Base-by-base conservation (phyloP, 2,113 vertebrate genomes). In the Percopsis transmontana region DNA sequence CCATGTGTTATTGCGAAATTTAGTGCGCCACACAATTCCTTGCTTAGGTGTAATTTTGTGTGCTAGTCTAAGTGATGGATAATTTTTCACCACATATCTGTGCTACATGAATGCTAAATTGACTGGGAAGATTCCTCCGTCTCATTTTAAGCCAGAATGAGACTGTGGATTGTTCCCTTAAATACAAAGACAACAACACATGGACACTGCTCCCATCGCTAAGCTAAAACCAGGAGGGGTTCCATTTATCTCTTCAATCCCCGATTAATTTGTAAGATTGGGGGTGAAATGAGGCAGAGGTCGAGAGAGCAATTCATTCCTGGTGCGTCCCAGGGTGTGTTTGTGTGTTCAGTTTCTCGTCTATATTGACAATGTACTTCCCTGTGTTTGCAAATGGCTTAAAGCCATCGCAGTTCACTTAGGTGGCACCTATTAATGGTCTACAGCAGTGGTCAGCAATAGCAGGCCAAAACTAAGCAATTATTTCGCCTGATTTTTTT, bases 341-440 rank as follows among this genome's bases (percentile, higher is more conserved):
- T 3, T 53, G 53, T 58, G 12, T 48, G 42, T 67, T 13, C 24
- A 11, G 19, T 18, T 40, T 18, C 9, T 12, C 21, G 14, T 20
- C 12, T 19, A 24, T 18, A 24, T 23, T 54, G 16, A 42, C 3
- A 27, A n/a, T 68, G 50, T 59, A 39, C 5, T 16, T 12, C 1
- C n/a, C 12, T 58, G 4, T 16, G 2, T 55, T 64, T 41, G 56
- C 59, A 66, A 72, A 66, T 67, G 19, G 12, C 15, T 56, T 53
- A 48, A 62, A 64, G 67, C 45, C 58, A 70, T 66, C 33, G 45
- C 50, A 14, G 24, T 68, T 68, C 14, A 59, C 5, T 48, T 44
- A 39, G 5, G 58, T 64, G 27, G 15, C 54, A 61, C 58, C 44
- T 56, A n/a, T 2, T 48, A 19, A 40, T 24, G 6, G 51, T 68